Evolutionary conservation across 2,113 vertebrate genomes (phyloP), one percentile per base, ranked within the genome.

Genomic region (Emberiza fucata): DNA sequence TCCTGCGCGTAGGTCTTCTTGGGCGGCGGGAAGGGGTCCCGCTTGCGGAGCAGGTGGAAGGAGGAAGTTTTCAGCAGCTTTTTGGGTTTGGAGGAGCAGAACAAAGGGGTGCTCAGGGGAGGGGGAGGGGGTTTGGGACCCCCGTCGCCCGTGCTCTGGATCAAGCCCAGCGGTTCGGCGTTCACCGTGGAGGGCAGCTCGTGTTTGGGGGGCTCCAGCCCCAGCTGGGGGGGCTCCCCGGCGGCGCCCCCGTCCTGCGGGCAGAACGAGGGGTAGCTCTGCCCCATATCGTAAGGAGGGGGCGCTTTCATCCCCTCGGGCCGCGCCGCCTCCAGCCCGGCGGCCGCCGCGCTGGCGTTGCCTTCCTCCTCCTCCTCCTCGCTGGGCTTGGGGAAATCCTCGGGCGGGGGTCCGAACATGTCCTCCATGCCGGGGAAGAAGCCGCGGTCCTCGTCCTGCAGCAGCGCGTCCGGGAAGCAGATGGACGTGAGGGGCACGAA

Each of bases 351-450:
- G 35, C 8, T 37, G 24, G 19, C 95, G 95, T 83, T 3, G 95
- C 96, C 29, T 2, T 78, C 90, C 15, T 92, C 90, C 4, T 92
- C 90, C 3, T 98, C 99, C 0, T 98, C 98, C 35, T 98, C 99
- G 0, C 96, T 82, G 7, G 98, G 93, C 92, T 99, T 99, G 66
- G 97, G 50, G 56, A 98, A 99, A 37, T 99, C 99, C 3, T 99
- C 99, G 0, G 96, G 93, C 0, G 96, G 97, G 0, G 98, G 96
- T 3, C 99, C 99, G 33, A 99, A 99, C 99, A 99, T 99, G 97
- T 99, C 99, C 80, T 99, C 99, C 99, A 99, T 99, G 35, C 98
- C 99, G 14, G 99, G 99, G 50, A 99, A 99, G 93, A 99, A 99
- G 14, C 99, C 98, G 13, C 99, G 98, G 44, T 99, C 99, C 77